These are phyloP conservation scores for Mystacides longicornis DNA, from an alignment of 2,888 invertebrate species.

Conservation along the genomic window DNA sequence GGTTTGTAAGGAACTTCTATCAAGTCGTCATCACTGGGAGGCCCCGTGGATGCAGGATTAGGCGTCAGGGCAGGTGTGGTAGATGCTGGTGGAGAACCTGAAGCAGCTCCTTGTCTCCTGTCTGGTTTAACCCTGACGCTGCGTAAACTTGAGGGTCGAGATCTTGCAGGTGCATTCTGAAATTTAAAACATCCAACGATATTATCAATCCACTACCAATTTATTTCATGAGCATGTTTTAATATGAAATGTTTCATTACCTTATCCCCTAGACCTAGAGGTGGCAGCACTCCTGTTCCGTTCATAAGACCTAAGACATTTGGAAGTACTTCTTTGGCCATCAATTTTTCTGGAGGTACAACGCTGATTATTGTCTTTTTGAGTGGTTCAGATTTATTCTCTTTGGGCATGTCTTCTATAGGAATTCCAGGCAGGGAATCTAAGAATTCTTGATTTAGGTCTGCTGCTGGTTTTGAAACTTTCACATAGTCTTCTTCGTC, in stretches of 20 bases:
- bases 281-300: constrained; percentile 1
- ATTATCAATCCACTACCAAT: too few relatives aligned
- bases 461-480: constrained; percentile 37
- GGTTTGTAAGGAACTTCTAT: constrained; percentile 53
- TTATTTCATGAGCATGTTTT: neutral
- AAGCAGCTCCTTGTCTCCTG: constrained; percentile 21
- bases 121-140: constrained; percentile 56
- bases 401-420: constrained; percentile 7
- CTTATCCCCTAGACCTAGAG: neutral
- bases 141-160: constrained; percentile 43
- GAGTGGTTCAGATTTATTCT: constrained; percentile 3
- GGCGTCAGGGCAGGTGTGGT: constrained; percentile 26
- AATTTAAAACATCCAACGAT: neutral
- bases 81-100: constrained; percentile 30
- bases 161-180: constrained; percentile 16
- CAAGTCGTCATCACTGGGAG: constrained; percentile 38
- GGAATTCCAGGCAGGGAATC: constrained; percentile 34
- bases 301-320: neutral
- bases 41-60: constrained; percentile 28
- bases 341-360: constrained; percentile 36
- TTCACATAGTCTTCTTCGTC: constrained; percentile 26
- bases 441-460: constrained; percentile 41
- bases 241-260: constrained; percentile 7
- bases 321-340: constrained; percentile 8
- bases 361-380: constrained; percentile 28